Evolutionary conservation across 2,113 vertebrate genomes (phyloP).

Genomic region (Colaptes auratus): DNA sequence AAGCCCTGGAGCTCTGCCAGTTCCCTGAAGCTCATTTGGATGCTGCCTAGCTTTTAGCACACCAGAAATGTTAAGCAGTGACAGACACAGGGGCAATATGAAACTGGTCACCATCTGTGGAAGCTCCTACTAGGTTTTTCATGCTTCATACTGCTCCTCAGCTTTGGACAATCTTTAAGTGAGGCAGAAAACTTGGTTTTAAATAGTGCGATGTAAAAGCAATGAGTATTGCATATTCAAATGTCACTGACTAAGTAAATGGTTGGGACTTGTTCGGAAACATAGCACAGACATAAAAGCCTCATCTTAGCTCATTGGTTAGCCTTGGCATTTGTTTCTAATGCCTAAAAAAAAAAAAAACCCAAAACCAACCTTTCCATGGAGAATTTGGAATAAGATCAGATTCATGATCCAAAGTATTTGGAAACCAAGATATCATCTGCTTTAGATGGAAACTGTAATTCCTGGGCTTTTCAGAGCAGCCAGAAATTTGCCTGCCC

Average conservation of each 20-base stretch:
- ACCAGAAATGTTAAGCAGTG: background rate
- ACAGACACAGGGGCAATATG: background rate
- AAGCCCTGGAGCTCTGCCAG: background rate
- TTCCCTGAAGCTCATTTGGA: slow-evolving; percentile 4
- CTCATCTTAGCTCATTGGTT: background rate
- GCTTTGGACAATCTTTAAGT: background rate
- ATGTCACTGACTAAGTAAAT: background rate
- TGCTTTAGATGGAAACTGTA: slow-evolving; percentile 40
- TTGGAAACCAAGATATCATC: slow-evolving; percentile 32
- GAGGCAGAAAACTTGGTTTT: background rate
- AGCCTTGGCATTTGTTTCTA: background rate
- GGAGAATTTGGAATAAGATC: background rate
- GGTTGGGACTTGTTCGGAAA: background rate
- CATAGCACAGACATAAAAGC: background rate
- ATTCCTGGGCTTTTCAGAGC: slow-evolving; percentile 3
- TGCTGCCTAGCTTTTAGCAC: background rate
- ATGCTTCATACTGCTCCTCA: background rate
- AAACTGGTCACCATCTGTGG: background rate
- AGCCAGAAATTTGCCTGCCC: background rate
- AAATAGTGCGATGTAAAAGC: background rate
- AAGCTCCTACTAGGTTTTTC: background rate
- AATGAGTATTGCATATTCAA: too few relatives aligned
- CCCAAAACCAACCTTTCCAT: background rate
- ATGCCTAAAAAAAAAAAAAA: slow-evolving; percentile 23
- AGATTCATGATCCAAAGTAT: background rate